phyloP scores from a whole-genome alignment of 2,888 invertebrate species.

The Abscondita cerata region DNA sequence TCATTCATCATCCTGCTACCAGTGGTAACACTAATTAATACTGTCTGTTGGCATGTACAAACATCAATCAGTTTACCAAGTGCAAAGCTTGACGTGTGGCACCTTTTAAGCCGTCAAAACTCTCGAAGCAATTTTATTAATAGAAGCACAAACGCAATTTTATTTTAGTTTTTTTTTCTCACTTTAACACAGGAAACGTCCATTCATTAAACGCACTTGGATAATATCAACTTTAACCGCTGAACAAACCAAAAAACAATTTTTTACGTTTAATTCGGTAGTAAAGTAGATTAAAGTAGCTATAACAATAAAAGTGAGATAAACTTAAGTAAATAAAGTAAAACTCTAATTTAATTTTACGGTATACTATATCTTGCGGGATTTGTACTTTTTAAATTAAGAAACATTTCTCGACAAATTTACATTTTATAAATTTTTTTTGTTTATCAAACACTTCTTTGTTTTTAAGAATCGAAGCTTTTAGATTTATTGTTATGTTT shows the following conservation, averaged over 20 bases:
- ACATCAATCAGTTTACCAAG: slow-evolving; percentile 37
- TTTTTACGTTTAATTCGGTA: slow-evolving; percentile 3
- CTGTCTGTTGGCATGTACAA: slow-evolving; percentile 33
- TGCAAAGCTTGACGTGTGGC: slow-evolving; percentile 31
- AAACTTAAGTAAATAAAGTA: slow-evolving; percentile 8
- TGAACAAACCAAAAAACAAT: not conserved
- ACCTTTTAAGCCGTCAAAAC: slow-evolving; percentile 16
- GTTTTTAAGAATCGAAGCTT: not conserved
- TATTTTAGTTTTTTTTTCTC: not conserved
- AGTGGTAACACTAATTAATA: slow-evolving; percentile 37
- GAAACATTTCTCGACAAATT: too few relatives aligned
- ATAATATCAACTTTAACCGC: slow-evolving; percentile 2
- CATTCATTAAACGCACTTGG: slow-evolving; percentile 2
- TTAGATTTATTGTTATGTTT: not conserved
- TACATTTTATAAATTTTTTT: too few relatives aligned
- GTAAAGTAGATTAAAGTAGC: slow-evolving; percentile 9
- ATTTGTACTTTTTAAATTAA: not conserved
- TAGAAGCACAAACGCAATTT: slow-evolving; percentile 9
- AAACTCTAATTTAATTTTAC: slow-evolving; percentile 9
- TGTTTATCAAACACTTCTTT: too few relatives aligned
- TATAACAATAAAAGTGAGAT: slow-evolving; percentile 2
- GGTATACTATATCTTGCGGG: not conserved
- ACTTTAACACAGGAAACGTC: slow-evolving; percentile 11
- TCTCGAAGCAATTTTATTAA: slow-evolving; percentile 22
- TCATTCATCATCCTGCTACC: slow-evolving; percentile 33